A percentile compares a stretch with the other conserved stretches of the same genome.
Conservation (phyloP, 2,113 vertebrate genomes). For the Pavo muticus region DNA sequence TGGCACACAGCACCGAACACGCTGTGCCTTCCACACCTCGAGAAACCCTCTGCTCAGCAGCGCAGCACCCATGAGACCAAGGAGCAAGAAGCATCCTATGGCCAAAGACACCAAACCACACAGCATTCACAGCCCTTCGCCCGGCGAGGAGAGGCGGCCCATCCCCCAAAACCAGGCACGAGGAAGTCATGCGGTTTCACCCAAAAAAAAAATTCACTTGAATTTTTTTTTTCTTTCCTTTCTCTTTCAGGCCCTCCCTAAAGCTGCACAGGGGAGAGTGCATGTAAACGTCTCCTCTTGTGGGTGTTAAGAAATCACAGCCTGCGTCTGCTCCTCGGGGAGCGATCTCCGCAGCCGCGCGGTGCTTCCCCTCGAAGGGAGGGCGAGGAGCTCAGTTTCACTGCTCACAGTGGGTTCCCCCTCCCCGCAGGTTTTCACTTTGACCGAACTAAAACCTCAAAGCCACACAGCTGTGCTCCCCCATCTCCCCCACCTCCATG, state of each 20-base stretch:
- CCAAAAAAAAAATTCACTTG: neutral
- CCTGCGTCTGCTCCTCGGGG: rapidly evolving
- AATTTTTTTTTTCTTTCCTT: neutral
- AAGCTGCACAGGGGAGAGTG: neutral
- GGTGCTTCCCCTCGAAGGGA: neutral
- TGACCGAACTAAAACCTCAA: conserved; percentile 60
- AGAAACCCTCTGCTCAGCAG: neutral
- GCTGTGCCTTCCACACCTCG: neutral
- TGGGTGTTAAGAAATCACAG: neutral
- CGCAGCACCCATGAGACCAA: rapidly evolving
- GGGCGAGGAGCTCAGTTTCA: neutral
- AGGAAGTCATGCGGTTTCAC: neutral
- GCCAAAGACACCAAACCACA: neutral
- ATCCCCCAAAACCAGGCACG: neutral
- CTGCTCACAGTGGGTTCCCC: neutral
- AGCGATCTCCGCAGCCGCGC: rapidly evolving
- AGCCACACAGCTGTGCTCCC: conserved; percentile 17
- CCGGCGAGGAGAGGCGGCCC: rapidly evolving
- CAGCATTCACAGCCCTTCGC: neutral
- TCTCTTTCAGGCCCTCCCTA: rapidly evolving
- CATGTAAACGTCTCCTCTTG: neutral
- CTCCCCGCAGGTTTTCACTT: conserved; percentile 8
- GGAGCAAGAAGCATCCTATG: neutral
- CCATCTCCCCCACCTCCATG: neutral
- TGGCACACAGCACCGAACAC: neutral